A percentile compares a stretch with the other conserved stretches of the same genome.
phyloP scores from a whole-genome alignment of 1,140 invertebrate genomes.

The Aphidius ervi region DNA sequence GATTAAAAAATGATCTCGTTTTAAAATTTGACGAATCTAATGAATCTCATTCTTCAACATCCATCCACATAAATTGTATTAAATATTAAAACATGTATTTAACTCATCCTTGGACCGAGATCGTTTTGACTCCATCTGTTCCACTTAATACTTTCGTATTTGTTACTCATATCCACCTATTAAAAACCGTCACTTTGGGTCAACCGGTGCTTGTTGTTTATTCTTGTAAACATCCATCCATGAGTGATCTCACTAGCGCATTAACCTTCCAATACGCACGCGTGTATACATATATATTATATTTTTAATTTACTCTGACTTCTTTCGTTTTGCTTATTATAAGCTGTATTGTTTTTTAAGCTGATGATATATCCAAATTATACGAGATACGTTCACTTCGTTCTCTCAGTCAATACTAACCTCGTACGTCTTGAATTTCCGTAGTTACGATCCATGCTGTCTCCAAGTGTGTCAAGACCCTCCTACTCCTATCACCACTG shows the following conservation, averaged over 20 bases:
- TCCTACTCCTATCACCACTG: conserved; percentile 44
- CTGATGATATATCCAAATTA: no score
- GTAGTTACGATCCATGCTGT: conserved; percentile 37
- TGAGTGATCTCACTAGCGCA: conserved; percentile 10
- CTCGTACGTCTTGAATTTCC: conserved; percentile 34
- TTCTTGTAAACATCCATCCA: conserved; percentile 14
- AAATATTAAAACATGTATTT: background rate
- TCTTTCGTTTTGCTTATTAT: no score
- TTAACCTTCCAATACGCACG: conserved; percentile 25
- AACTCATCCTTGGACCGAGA: background rate
- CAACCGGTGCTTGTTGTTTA: conserved; percentile 3
- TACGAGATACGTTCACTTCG: conserved; percentile 39
- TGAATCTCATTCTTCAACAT: background rate
- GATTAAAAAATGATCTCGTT: background rate
- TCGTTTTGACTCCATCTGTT: conserved; percentile 18
- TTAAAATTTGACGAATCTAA: background rate
- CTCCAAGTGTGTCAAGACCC: conserved; percentile 51
- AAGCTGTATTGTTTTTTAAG: no score
- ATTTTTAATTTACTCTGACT: no score
- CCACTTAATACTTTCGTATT: conserved; percentile 22
- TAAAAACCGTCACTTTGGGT: background rate
- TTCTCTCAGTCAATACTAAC: conserved; percentile 50
- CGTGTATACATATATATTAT: conserved; percentile 12
- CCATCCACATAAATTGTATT: background rate
- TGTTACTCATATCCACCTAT: conserved; percentile 22